A percentile compares a stretch with the other conserved stretches of the same genome.
Evolutionary conservation across 1,140 invertebrate genomes (phyloP).

Genomic region (Pygmarrhopalites habei): DNA sequence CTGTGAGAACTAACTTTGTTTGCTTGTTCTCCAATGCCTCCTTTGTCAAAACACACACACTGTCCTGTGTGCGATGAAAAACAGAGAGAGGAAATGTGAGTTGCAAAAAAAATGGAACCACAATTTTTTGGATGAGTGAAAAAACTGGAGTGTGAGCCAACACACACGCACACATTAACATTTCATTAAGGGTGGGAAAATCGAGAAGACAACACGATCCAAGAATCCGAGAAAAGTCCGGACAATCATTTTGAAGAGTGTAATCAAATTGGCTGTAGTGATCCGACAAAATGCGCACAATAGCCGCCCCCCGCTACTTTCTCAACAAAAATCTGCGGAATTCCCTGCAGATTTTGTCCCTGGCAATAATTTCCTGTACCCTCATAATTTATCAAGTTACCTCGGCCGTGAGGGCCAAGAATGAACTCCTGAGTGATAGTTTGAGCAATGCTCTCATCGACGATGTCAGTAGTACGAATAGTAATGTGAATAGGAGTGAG

Average conservation of each 20-base stretch:
- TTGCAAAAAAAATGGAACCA: neutral
- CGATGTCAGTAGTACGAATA: neutral
- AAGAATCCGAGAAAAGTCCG: no score
- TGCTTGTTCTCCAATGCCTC: no score
- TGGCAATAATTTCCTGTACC: slow-evolving; percentile 20
- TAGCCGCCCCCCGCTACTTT: neutral
- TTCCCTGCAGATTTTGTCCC: slow-evolving; percentile 12
- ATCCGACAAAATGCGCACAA: no score
- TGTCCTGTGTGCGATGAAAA: no score
- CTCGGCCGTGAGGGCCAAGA: slow-evolving; percentile 3
- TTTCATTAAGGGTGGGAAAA: no score
- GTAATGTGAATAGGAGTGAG: neutral
- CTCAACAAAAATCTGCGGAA: slow-evolving; percentile 17
- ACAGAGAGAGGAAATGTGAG: neutral
- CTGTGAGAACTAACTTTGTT: no score
- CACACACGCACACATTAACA: no score
- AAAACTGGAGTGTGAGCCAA: neutral
- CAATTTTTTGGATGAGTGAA: neutral
- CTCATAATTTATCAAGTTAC: slow-evolving; percentile 21
- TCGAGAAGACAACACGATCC: no score
- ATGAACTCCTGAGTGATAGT: neutral
- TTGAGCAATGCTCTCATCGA: neutral
- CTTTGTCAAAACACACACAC: slow-evolving; percentile 2
- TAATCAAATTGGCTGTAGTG: no score
- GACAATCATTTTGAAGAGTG: no score